phyloP scores from a whole-genome alignment of 2,113 vertebrate species.

The Pandion haliaetus region DNA sequence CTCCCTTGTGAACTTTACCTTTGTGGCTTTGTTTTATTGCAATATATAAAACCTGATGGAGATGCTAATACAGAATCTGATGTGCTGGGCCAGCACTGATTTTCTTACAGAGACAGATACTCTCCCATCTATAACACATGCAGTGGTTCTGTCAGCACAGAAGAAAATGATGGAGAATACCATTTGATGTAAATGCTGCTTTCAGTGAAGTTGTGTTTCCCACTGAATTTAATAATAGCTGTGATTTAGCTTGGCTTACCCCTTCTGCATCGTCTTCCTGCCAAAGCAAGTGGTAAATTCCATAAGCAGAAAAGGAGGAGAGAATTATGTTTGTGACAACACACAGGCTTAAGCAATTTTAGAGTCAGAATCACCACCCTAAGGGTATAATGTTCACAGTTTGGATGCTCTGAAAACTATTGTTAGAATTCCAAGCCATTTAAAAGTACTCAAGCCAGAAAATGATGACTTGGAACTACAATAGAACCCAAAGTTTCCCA shows the following conservation, averaged over 20 bases:
- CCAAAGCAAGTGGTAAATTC: background rate
- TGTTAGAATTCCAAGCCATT: conserved; percentile 54
- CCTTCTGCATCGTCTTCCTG: background rate
- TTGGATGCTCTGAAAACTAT: conserved; percentile 9
- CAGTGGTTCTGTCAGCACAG: background rate
- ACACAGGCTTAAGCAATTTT: background rate
- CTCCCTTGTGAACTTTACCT: background rate
- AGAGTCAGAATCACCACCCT: background rate
- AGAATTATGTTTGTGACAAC: background rate
- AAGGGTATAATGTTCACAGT: background rate
- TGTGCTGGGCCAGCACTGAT: background rate
- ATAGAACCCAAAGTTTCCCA: background rate
- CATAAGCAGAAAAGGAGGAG: background rate
- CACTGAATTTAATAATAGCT: background rate
- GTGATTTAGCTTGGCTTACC: background rate
- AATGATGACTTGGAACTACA: background rate
- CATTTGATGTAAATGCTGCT: background rate
- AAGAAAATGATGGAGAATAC: background rate
- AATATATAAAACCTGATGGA: background rate
- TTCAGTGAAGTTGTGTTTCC: background rate
- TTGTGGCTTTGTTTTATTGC: background rate
- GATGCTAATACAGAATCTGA: background rate
- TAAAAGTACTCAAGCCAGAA: conserved; percentile 34
- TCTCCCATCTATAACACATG: background rate
- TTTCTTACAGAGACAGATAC: background rate